Percentiles rank a stretch among this genome's conserved stretches.
Conservation (phyloP, 1,140 invertebrate genomes). For the Notospermus geniculatus region DNA sequence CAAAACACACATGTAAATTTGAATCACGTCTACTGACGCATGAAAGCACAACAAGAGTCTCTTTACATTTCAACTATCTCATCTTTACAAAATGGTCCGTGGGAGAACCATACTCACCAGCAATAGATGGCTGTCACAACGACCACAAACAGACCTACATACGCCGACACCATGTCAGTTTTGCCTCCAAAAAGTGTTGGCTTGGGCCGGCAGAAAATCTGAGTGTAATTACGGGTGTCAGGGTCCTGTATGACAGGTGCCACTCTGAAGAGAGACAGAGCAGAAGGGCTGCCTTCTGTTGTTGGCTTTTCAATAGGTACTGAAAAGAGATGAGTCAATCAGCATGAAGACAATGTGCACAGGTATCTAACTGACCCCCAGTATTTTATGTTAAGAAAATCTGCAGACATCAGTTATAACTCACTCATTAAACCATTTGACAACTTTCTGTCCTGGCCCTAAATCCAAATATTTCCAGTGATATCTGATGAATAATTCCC, state of each 20-base stretch:
- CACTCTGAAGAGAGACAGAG: background rate
- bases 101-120: constrained; percentile 40
- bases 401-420: no score
- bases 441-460: no score
- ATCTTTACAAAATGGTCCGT: no score
- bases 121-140: constrained; percentile 92
- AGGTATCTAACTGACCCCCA: no score
- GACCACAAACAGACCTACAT: constrained; percentile 88
- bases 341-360: no score
- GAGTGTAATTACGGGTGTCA: background rate
- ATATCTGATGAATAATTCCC: no score
- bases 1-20: background rate
- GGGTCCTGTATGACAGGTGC: constrained; percentile 2
- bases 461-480: no score
- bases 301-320: background rate
- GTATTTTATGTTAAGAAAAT: no score
- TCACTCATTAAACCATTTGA: no score
- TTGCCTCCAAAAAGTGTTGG: constrained; percentile 35
- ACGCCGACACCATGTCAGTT: constrained; percentile 51
- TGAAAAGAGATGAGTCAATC: background rate
- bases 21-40: constrained; percentile 8
- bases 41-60: no score
- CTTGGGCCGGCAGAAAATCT: constrained; percentile 34
- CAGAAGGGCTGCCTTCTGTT: background rate
- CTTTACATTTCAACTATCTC: no score